phyloP scores from a whole-genome alignment of 53 echinoderm and acorn worm genomes.

The Luidia sarsii region DNA sequence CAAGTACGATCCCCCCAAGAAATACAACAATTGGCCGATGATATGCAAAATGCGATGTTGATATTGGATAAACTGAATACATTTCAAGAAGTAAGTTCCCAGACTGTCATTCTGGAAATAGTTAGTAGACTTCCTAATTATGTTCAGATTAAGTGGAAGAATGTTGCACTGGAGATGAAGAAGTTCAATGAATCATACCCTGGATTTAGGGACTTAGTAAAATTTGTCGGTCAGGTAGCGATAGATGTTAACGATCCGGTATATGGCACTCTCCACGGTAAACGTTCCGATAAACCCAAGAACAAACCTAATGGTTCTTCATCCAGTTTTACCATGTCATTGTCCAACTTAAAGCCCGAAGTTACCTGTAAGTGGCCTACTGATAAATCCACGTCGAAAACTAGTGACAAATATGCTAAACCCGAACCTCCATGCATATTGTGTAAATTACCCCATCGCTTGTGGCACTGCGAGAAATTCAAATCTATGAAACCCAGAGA shows the following conservation, averaged over 20 bases:
- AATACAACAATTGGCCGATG: slow-evolving; percentile 59
- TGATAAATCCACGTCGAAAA: neutral
- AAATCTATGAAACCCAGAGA: neutral
- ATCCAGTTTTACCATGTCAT: neutral
- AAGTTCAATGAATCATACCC: neutral
- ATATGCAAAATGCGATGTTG: slow-evolving; percentile 39
- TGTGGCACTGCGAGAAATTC: slow-evolving; percentile 34
- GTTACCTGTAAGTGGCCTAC: no score
- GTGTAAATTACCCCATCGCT: slow-evolving; percentile 4
- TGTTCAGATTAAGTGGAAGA: no score
- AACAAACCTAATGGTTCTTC: neutral
- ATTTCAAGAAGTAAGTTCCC: no score
- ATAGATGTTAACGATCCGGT: slow-evolving; percentile 43
- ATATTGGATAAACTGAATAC: slow-evolving; percentile 31
- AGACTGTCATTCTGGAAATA: no score
- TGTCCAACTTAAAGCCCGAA: no score
- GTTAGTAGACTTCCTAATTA: no score
- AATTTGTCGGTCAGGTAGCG: slow-evolving; percentile 11
- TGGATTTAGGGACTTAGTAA: slow-evolving; percentile 14
- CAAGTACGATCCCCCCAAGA: slow-evolving; percentile 22
- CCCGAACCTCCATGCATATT: slow-evolving; percentile 26
- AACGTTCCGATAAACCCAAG: slow-evolving; percentile 12
- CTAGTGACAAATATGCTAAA: slow-evolving; percentile 3
- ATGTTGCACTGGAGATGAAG: slow-evolving; percentile 23
- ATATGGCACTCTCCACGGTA: slow-evolving; percentile 19